A percentile compares a stretch with the other conserved stretches of the same genome.
These are phyloP conservation scores for Eira barbara DNA, from an alignment of 2,113 vertebrate species.

Conservation along the genomic window DNA sequence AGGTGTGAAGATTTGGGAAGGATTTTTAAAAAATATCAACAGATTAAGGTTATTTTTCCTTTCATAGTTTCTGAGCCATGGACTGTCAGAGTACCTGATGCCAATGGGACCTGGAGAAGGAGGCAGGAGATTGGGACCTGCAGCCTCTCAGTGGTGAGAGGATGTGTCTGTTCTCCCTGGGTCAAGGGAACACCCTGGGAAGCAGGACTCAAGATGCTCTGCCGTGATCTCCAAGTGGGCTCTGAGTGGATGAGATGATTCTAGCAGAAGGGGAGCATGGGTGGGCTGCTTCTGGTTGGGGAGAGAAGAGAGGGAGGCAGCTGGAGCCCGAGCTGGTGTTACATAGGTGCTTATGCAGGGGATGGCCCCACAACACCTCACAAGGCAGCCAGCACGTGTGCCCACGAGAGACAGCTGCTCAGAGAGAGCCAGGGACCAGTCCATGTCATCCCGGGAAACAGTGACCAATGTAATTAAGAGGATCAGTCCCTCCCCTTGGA, in stretches of 20 bases:
- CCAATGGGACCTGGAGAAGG: neutral
- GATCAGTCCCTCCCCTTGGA: neutral
- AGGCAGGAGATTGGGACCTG: neutral
- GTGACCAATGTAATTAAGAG: neutral
- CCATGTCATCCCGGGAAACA: neutral
- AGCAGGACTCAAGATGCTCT: neutral
- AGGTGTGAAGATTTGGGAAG: neutral
- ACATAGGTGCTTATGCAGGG: neutral
- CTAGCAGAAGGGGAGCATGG: neutral
- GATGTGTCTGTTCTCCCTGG: neutral
- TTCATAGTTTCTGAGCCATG: neutral
- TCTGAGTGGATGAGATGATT: neutral
- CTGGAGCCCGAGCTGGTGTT: neutral
- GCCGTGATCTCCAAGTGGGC: neutral
- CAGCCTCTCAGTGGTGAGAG: neutral
- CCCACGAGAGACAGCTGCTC: neutral
- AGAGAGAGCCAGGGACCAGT: neutral
- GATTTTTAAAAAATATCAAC: neutral
- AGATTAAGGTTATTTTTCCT: neutral
- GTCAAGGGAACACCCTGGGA: neutral
- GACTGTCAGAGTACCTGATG: neutral
- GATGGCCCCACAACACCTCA: neutral
- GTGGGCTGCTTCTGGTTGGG: neutral
- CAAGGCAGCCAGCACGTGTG: neutral
- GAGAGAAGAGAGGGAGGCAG: neutral